These are phyloP conservation scores for Corydoras sp. DNA, from an alignment of 2,113 vertebrate genomes.

Conservation along the genomic window DNA sequence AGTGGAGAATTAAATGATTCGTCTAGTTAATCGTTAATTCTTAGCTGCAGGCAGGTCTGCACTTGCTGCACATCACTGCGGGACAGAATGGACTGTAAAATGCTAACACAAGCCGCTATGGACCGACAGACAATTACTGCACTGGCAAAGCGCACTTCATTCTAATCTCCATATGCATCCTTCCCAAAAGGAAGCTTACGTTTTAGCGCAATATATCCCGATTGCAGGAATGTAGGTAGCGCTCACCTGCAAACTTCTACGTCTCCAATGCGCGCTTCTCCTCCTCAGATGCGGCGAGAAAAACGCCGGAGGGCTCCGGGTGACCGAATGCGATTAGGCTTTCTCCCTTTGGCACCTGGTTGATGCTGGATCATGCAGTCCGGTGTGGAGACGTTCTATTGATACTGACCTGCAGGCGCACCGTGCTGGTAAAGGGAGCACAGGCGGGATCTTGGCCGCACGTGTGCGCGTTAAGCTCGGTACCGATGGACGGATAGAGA, in stretches of 20 bases:
- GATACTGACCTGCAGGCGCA: not conserved
- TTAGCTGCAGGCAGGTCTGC: not conserved
- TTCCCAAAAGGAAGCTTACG: not conserved
- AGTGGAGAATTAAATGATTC: no score
- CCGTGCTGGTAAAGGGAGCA: not conserved
- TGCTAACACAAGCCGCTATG: not conserved
- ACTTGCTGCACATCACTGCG: conserved; percentile 5
- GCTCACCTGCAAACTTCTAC: conserved; percentile 13
- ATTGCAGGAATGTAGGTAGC: not conserved
- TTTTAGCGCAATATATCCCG: not conserved
- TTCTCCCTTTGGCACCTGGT: not conserved
- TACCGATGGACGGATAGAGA: not conserved
- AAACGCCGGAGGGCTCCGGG: not conserved
- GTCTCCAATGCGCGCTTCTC: conserved; percentile 23
- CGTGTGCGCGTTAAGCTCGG: not conserved
- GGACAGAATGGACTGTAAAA: not conserved
- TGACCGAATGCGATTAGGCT: not conserved
- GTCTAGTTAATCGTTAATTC: no score
- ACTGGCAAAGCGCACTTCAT: not conserved
- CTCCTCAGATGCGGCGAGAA: conserved; percentile 27
- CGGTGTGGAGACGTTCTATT: not conserved
- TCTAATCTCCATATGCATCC: not conserved
- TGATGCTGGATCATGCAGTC: not conserved
- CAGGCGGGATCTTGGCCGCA: not conserved
- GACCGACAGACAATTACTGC: not conserved